Evolutionary conservation across 2,113 vertebrate genomes (phyloP).

Genomic region (Chaenocephalus aceratus): DNA sequence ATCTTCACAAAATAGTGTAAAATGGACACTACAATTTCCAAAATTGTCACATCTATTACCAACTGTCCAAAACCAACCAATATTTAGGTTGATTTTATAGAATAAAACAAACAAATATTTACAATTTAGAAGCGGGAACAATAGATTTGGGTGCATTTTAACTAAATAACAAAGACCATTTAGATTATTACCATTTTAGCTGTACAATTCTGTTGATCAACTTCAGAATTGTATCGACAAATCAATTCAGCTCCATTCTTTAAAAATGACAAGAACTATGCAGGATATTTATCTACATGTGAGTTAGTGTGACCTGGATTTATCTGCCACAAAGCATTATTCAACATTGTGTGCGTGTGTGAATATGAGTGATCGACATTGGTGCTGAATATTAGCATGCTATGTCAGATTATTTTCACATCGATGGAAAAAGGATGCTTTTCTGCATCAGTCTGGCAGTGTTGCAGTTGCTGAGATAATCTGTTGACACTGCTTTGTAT

Average conservation of each 20-base stretch:
- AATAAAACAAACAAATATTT: background rate
- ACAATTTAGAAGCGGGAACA: background rate
- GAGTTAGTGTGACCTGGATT: conserved; percentile 1
- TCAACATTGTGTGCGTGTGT: background rate
- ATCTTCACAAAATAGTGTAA: background rate
- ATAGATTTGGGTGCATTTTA: background rate
- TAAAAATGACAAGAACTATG: background rate
- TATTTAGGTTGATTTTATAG: background rate
- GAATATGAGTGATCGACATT: background rate
- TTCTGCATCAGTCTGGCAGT: conserved; percentile 18
- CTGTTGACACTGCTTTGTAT: conserved; percentile 22
- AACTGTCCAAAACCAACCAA: background rate
- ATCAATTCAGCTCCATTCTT: background rate
- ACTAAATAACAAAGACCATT: background rate
- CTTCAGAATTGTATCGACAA: background rate
- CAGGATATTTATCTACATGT: background rate
- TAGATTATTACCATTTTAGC: background rate
- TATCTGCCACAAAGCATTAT: background rate
- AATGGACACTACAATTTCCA: background rate
- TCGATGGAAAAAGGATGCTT: background rate
- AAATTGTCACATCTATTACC: background rate
- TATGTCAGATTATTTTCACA: background rate
- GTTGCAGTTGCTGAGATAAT: background rate
- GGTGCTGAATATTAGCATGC: conserved; percentile 15
- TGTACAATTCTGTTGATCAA: background rate